phyloP scores from a whole-genome alignment of 1,140 invertebrate species.

The Hylaeus volcanicus region DNA sequence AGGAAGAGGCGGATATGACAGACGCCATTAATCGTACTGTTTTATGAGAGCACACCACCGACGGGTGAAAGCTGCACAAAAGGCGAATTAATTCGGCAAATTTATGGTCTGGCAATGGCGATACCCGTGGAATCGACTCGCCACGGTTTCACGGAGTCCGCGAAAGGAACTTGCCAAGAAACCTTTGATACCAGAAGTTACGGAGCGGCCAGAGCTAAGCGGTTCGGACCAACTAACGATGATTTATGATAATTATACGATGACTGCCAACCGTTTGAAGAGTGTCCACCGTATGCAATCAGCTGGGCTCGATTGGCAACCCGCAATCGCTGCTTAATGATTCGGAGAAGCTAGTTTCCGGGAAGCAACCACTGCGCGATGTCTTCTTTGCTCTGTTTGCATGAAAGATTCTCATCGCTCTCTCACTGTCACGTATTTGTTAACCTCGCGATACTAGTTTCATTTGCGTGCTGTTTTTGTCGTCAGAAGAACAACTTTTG shows the following conservation, averaged over 20 bases:
- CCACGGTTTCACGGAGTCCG: conserved; percentile 1
- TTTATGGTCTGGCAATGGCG: conserved; percentile 72
- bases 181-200: conserved; percentile 46
- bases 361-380: conserved; percentile 11
- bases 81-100: conserved; percentile 77
- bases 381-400: conserved; percentile 37
- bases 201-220: background rate
- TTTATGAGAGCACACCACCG: conserved; percentile 68
- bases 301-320: conserved; percentile 65
- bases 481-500: no score
- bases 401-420: background rate
- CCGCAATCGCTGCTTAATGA: conserved; percentile 63
- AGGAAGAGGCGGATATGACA: conserved; percentile 42
- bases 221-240: conserved; percentile 48
- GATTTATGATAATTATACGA: conserved; percentile 75
- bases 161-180: conserved; percentile 40
- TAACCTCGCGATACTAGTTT: background rate
- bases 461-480: no score
- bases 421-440: background rate
- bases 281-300: conserved; percentile 72
- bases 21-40: conserved; percentile 72
- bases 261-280: conserved; percentile 68
- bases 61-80: conserved; percentile 69
- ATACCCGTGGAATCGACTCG: conserved; percentile 43
- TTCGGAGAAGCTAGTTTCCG: conserved; percentile 64